Percentiles rank a stretch among this genome's conserved stretches.
These are phyloP conservation scores for Dinomys branickii DNA, from an alignment of 2,113 vertebrate genomes.

Conservation along the genomic window DNA sequence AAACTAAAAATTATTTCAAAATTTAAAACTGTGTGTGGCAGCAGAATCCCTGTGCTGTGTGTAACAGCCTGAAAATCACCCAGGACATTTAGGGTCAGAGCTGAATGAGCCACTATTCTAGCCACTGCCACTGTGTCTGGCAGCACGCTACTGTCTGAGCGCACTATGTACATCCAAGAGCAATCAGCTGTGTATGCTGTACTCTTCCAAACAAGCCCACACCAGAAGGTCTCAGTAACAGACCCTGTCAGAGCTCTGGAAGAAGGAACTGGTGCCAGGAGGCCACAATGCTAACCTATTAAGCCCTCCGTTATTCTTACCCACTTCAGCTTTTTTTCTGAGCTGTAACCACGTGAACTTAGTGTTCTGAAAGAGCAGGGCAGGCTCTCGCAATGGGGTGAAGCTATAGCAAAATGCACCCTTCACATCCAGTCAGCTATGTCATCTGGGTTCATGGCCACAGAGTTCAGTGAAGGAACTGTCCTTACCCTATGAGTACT, in stretches of 20 bases:
- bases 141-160: fast-evolving
- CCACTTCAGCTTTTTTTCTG: not conserved
- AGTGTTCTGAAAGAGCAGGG: not conserved
- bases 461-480: not conserved
- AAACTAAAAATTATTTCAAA: slow-evolving; percentile 40
- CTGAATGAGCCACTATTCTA: not conserved
- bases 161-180: fast-evolving
- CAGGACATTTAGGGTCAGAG: not conserved
- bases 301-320: not conserved
- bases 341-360: not conserved
- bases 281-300: not conserved
- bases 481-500: not conserved
- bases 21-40: not conserved
- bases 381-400: too few species aligned
- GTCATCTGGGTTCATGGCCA: not conserved
- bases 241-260: not conserved
- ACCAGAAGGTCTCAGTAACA: not conserved
- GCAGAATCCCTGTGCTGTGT: not conserved
- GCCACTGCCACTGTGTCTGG: not conserved
- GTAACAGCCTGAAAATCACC: not conserved
- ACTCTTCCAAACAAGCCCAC: not conserved
- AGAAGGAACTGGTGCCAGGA: not conserved
- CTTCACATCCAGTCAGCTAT: not conserved
- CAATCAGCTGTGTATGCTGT: too few species aligned
- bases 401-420: fast-evolving